Evolutionary conservation across 2,797 vertebrate genomes (phyloP).

Genomic region (Periparus ater): DNA sequence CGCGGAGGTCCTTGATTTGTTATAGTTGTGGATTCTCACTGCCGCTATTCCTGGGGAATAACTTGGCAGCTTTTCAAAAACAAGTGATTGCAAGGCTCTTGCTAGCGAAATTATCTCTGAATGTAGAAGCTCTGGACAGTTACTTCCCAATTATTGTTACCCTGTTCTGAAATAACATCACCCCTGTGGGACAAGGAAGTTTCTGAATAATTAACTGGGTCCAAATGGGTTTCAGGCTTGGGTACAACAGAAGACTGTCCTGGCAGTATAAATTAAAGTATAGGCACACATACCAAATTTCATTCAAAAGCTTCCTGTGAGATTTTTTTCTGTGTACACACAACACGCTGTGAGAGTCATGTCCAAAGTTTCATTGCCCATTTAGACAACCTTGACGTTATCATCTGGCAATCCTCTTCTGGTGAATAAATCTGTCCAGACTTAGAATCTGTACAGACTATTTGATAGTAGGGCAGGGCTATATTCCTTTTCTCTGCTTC

Average conservation of each 20-base stretch:
- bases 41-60: neutral
- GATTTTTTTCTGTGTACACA: neutral
- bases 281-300: neutral
- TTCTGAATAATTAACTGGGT: slow-evolving; percentile 31
- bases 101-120: slow-evolving; percentile 31
- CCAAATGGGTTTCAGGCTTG: slow-evolving; percentile 1
- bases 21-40: slow-evolving; percentile 4
- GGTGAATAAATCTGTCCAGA: neutral
- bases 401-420: neutral
- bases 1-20: slow-evolving; percentile 34
- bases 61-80: slow-evolving; percentile 41
- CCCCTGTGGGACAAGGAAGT: neutral
- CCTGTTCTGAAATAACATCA: slow-evolving; percentile 14
- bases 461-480: neutral
- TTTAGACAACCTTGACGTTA: neutral
- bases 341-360: neutral
- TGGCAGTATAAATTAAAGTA: neutral
- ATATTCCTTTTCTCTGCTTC: neutral
- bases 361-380: neutral
- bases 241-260: neutral
- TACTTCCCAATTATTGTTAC: slow-evolving; percentile 29
- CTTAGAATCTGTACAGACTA: neutral
- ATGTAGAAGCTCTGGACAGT: slow-evolving; percentile 23
- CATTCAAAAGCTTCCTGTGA: neutral
- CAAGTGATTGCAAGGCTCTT: slow-evolving; percentile 34